Base-by-base conservation (phyloP, 2,888 invertebrate genomes). In the Sarcophaga rosellei region DNA sequence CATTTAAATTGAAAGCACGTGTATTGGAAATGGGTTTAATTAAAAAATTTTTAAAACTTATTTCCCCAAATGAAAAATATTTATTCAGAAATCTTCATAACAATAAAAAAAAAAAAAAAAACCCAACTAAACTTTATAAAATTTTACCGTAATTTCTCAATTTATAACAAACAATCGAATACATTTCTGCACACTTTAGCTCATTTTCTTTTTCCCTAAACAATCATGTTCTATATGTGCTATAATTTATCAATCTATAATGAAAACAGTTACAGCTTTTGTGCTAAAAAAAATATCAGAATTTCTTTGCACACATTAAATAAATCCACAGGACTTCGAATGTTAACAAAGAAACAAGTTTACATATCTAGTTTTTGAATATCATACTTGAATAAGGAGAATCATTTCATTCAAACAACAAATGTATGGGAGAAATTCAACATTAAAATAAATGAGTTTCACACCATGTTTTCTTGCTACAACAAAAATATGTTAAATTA, bases 401-500 rank as follows among this genome's bases (percentile, higher is more conserved):
- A 61, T 4, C n/a, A 53, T 63, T 69, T 23, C 44, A 69, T 57
- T 75, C 35, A 45, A 66, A 66, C 35, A 5, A n/a, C n/a, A 61
- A 20, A 21, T 21, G 15, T 35, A 25, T 21, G 62, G 53, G 44
- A 62, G 74, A 69, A 81, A 75, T 68, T 62, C 59, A 23, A 45
- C 76, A 82, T 82, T 83, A 44, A 83, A 83, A 69, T 82, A 72
- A 86, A 86, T 83, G 73, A 63, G 76, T 83, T 80, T 86, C 76
- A 77, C 86, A 80, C 80, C 80, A 80, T 75, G 83, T 73, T 79
- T 47, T 76, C 53, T 1, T 12, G 23, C 25, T 53, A 74, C 11
- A 45, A 23, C n/a, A 63, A 20, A 12, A 15, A 74, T 74, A 86
- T 82, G 57, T 35, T 69, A 80, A 77, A 65, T 74, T 47, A 11